Base-by-base conservation (phyloP, 2,797 vertebrate genomes). In the Pampus argenteus region DNA sequence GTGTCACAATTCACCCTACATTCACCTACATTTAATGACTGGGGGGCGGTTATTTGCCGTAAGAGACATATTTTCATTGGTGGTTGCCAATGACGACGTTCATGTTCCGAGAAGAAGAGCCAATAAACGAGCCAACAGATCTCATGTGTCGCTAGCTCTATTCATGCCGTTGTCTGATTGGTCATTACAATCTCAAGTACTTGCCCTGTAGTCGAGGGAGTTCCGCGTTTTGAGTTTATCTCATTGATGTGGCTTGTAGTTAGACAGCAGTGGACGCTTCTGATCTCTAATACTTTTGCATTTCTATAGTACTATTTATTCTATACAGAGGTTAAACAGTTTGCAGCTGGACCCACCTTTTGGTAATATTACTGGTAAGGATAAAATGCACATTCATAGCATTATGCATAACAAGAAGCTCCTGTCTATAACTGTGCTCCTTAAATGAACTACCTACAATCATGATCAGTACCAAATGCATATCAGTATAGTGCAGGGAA, bases 81-180 rank as follows among this genome's bases (percentile, higher is more conserved):
- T 52, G 3, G 42, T 44, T 51, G 13, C 0, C 13, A 20, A 23
- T 49, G 45, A 71, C 67, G 51, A 73, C 69, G 52, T 28, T 10
- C 61, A 89, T 94, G 93, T 90, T 93, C 91, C 92, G 93, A 94
- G 84, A 61, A 6, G 2, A 75, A 1, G 13, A 78, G n/a, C 93
- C 92, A 95, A 89, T 91, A 59, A 81, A 20, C 29, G 56, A 61
- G 6, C 23, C 18, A 11, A 13, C 2, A 56, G 3, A 79, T 52
- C 79, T 76, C 78, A 80, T 58, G 88, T 81, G 83, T 40, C 0
- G 2, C 23, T 71, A 59, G 25, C 8, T 59, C 64, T 9, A 48
- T 28, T 14, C 31, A 65, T 55, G 3, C 26, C 11, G 10, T 4
- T 4, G 0, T 67, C 9, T 84, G 77, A 95, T 93, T 92, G 90